Conservation (phyloP, 2,797 vertebrate species). For the Tokudaia muenninki region DNA sequence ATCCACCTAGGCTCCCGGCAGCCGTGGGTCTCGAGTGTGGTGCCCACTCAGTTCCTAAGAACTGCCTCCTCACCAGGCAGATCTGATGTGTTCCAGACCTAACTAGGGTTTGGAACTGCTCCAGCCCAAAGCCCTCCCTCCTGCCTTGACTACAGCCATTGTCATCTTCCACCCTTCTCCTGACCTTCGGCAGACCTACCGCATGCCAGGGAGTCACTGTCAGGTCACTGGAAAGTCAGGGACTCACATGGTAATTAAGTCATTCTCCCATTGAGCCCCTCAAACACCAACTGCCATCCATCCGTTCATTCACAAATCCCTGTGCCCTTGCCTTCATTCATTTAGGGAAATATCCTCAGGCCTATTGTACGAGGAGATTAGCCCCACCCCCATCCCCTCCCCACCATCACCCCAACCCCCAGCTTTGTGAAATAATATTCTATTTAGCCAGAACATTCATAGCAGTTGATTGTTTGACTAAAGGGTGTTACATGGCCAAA, state of each 20-base stretch:
- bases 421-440: not conserved
- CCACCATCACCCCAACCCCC: not conserved
- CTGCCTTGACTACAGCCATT: not conserved
- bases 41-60: constrained; percentile 39
- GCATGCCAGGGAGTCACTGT: not conserved
- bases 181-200: not conserved
- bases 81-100: constrained; percentile 59
- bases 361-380: too few relatives aligned
- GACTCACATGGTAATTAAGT: not conserved
- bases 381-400: not conserved
- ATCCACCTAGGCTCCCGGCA: constrained; percentile 4
- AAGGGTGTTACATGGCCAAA: not conserved
- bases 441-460: not conserved
- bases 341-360: not conserved
- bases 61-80: constrained; percentile 27
- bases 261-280: not conserved
- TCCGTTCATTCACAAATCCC: not conserved
- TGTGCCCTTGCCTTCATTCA: not conserved
- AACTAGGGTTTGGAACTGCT: constrained; percentile 1
- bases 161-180: not conserved
- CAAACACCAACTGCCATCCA: not conserved
- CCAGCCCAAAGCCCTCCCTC: constrained; percentile 24
- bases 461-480: not conserved
- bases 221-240: not conserved
- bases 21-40: constrained; percentile 1